Percentiles rank a stretch among this genome's conserved stretches.
Evolutionary conservation across 2,797 vertebrate species (phyloP).

Genomic region (Arnoldichthys spilopterus): DNA sequence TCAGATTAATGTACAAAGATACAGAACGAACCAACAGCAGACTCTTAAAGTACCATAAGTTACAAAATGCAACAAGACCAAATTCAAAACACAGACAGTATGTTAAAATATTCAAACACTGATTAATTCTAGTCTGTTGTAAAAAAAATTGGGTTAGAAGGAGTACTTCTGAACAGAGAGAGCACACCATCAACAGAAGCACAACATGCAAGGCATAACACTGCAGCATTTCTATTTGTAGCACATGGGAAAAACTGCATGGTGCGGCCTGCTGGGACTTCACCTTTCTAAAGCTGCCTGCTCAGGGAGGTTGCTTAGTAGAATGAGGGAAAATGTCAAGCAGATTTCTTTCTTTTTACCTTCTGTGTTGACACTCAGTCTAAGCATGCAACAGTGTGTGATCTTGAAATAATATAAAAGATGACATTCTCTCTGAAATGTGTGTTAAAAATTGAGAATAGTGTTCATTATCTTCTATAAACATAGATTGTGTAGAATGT

Average conservation of each 20-base stretch:
- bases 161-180: constrained; percentile 48
- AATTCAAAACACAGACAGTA: neutral
- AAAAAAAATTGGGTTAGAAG: neutral
- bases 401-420: constrained; percentile 8
- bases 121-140: neutral
- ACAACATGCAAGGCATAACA: constrained; percentile 58
- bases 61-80: neutral
- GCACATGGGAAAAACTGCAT: constrained; percentile 61
- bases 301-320: constrained; percentile 74
- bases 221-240: constrained; percentile 66
- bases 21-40: neutral
- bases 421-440: neutral
- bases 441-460: neutral
- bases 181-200: constrained; percentile 59
- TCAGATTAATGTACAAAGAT: neutral
- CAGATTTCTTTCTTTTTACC: constrained; percentile 55
- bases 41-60: too few relatives aligned
- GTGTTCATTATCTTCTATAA: neutral
- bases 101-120: neutral
- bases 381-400: constrained; percentile 20
- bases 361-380: constrained; percentile 35
- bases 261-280: constrained; percentile 70
- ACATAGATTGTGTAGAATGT: neutral
- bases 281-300: constrained; percentile 71
- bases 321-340: constrained; percentile 74